phyloP scores from a whole-genome alignment of 64 coral and sea anemone genomes.

The Montipora sp. region DNA sequence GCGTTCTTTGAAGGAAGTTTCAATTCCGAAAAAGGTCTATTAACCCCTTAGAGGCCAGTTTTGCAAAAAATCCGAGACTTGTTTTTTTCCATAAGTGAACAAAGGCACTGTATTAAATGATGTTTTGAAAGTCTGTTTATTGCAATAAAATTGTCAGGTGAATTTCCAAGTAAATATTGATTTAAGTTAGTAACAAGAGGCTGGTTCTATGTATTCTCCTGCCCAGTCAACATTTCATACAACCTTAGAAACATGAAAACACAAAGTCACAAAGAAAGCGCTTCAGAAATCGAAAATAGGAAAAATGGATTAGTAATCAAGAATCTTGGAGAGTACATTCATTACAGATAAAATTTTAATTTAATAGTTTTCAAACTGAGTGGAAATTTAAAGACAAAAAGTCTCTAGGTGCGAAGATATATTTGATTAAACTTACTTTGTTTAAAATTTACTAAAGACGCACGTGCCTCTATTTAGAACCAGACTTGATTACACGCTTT shows the following conservation, averaged over 20 bases:
- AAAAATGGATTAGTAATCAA: too few relatives aligned
- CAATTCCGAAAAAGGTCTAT: background rate
- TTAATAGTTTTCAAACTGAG: background rate
- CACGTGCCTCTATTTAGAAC: slow-evolving; percentile 34
- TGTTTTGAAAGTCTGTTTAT: slow-evolving; percentile 15
- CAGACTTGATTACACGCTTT: slow-evolving; percentile 29
- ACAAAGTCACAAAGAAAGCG: background rate
- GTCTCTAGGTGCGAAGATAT: background rate
- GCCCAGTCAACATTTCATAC: background rate
- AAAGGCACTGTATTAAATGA: background rate
- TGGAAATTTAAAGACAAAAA: background rate
- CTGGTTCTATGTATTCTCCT: background rate
- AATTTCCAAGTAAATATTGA: slow-evolving; percentile 36
- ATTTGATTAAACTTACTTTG: slow-evolving; percentile 42
- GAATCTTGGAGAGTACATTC: background rate
- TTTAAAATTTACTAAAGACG: slow-evolving; percentile 37
- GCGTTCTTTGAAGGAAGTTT: background rate
- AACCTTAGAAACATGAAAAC: background rate
- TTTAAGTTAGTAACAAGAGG: background rate
- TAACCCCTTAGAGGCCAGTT: background rate
- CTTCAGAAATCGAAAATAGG: background rate
- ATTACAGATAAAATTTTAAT: background rate
- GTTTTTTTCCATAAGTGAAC: background rate
- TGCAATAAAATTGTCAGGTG: background rate
- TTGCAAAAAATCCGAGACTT: background rate